Evolutionary conservation across 2,113 vertebrate genomes (phyloP).

Genomic region (Mandrillus leucophaeus): DNA sequence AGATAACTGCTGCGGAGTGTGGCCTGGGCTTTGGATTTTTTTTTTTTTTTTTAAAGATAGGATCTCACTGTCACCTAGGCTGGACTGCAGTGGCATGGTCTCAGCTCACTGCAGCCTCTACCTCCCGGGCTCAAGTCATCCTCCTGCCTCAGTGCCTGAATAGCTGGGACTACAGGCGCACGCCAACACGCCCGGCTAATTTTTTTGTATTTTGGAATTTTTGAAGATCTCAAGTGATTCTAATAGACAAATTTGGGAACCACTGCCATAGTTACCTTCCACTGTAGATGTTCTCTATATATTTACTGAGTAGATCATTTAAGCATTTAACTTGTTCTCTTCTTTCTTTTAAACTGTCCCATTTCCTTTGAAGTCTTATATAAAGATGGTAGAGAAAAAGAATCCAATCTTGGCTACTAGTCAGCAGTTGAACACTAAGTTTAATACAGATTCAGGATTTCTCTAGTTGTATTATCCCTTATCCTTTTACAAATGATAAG

Average conservation of each 20-base stretch:
- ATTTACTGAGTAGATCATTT: background rate
- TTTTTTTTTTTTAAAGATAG: background rate
- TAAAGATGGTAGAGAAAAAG: background rate
- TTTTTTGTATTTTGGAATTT: too few relatives aligned
- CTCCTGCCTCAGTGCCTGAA: background rate
- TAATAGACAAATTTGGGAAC: background rate
- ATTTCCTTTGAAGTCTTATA: slow-evolving; percentile 15
- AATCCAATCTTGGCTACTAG: background rate
- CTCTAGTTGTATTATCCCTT: background rate
- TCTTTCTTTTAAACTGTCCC: background rate
- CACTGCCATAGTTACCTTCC: background rate
- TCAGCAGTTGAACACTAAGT: background rate
- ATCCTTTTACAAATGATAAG: slow-evolving; percentile 11
- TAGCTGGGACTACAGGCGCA: background rate
- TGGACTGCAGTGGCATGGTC: background rate
- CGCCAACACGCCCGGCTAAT: background rate
- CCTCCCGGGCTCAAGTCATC: background rate
- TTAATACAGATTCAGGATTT: background rate
- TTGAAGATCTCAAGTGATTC: background rate
- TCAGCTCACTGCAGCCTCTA: background rate
- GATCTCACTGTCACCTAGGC: background rate
- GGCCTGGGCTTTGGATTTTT: background rate
- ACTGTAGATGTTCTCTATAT: background rate
- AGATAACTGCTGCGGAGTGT: background rate
- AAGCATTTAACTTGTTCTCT: background rate